Percentiles rank a stretch among this genome's conserved stretches.
These are phyloP conservation scores for Graphium colonna DNA, from an alignment of 2,888 invertebrate genomes.

Conservation along the genomic window DNA sequence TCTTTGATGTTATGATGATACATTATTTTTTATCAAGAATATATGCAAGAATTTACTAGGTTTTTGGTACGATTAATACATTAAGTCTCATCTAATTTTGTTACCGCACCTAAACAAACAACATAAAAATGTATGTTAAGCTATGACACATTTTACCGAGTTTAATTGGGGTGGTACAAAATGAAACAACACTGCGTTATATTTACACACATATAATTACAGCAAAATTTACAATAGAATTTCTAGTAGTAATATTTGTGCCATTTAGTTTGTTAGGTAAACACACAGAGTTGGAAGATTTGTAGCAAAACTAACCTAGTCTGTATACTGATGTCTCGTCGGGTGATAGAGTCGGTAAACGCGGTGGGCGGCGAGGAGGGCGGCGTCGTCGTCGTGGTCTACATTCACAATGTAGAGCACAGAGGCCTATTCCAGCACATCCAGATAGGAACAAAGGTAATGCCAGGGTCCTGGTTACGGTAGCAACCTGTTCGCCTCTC, in stretches of 20 bases:
- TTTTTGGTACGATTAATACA: too few relatives aligned
- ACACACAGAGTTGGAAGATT: constrained; percentile 28
- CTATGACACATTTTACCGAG: not conserved
- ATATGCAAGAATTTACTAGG: too few relatives aligned
- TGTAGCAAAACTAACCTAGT: constrained; percentile 50
- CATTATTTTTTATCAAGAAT: too few relatives aligned
- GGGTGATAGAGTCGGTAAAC: constrained; percentile 77
- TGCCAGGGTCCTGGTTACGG: constrained; percentile 91
- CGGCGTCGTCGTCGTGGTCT: constrained; percentile 84
- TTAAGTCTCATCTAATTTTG: too few relatives aligned
- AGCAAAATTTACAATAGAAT: constrained; percentile 28
- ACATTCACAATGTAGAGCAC: constrained; percentile 93
- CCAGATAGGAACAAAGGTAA: constrained; percentile 91
- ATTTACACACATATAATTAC: constrained; percentile 29
- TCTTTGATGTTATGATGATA: too few relatives aligned
- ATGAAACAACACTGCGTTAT: constrained; percentile 17
- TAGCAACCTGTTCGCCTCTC: constrained; percentile 88
- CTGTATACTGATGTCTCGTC: constrained; percentile 76
- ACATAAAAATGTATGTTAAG: not conserved
- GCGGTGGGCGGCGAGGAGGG: constrained; percentile 83
- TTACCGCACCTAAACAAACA: too few relatives aligned
- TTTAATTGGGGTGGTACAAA: not conserved
- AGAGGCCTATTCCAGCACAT: constrained; percentile 90
- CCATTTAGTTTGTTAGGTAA: constrained; percentile 14
- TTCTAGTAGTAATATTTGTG: constrained; percentile 28